Evolutionary conservation across 2,888 invertebrate genomes (phyloP), one percentile per base, ranked within the genome.

Genomic region (Drosophila suboccidentalis): DNA sequence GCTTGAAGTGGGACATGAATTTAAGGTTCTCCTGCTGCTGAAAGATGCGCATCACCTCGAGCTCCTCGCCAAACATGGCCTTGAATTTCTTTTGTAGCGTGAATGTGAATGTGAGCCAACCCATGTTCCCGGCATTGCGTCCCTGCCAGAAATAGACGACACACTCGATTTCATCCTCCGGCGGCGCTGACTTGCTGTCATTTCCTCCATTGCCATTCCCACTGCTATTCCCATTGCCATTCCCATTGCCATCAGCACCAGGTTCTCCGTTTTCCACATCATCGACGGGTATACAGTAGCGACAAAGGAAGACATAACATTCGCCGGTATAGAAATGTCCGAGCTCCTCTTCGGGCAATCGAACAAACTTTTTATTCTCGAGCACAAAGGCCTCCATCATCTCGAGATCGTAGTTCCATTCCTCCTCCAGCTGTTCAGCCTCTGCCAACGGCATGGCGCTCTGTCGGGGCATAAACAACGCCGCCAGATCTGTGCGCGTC

Each of bases 121-220:
- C 99, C 99, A 99, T 99, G 93, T 99, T 99, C 71, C 97, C 96
- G 3, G 99, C 99, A 90, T 98, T 97, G 57, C 97, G 94, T 0
- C 99, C 99, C 93, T 99, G 99, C 99, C 99, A 99, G 94, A 99
- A 99, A 93, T 99, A 99, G n/a, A 99, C 99, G 51, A 98, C 97
- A 93, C 98, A 98, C 90, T 97, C 97, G 89, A 96, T 97, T 59
- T 93, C 93, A 62, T 93, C 93, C 17, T 92, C 93, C 0, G 91
- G 90, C 15, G 90, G 91, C 17, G 63, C 9, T 4, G 38, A 17
- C 11, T 39, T 44, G 13, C 32, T 44, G 9, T 36, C 61, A n/a
- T 47, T 17, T 3, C 19, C 32, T 1, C 6, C 11, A 41, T 1
- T 41, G 1, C 10, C 5, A 26, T 6, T 26, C 1, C 5, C 26